phyloP scores from a whole-genome alignment of 1,140 invertebrate genomes.

The Papilio helenus region DNA sequence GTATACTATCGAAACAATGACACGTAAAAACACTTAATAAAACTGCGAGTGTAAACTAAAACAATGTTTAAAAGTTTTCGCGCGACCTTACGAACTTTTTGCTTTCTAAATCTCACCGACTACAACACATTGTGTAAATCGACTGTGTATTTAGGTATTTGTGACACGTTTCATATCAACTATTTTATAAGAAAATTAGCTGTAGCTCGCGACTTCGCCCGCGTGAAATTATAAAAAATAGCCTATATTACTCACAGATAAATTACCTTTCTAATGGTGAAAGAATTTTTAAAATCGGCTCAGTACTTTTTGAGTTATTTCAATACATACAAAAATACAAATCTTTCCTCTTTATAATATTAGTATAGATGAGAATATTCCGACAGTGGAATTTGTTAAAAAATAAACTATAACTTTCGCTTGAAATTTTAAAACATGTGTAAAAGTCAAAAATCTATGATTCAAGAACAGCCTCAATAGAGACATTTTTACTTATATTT shows the following conservation, averaged over 20 bases:
- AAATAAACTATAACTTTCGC: background rate
- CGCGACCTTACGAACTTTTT: slow-evolving; percentile 28
- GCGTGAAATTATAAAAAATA: too few species aligned
- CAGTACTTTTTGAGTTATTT: too few species aligned
- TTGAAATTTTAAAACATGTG: too few species aligned
- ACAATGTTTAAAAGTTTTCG: slow-evolving; percentile 32
- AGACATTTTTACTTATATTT: too few species aligned
- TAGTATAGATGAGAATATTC: background rate
- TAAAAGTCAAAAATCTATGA: too few species aligned
- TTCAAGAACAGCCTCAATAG: too few species aligned
- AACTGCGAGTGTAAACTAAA: slow-evolving; percentile 25
- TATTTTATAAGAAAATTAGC: background rate
- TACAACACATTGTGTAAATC: background rate
- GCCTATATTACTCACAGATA: too few species aligned
- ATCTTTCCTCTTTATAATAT: too few species aligned
- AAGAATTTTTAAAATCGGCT: too few species aligned
- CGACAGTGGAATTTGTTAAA: background rate
- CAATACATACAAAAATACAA: too few species aligned
- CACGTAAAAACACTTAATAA: slow-evolving; percentile 1
- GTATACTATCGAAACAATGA: background rate
- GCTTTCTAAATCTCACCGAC: slow-evolving; percentile 35
- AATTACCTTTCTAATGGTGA: too few species aligned
- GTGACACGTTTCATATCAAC: background rate
- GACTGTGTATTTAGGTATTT: background rate
- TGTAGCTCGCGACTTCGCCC: too few species aligned